A percentile compares a stretch with the other conserved stretches of the same genome.
These are phyloP conservation scores for Siderastrea radians DNA, from an alignment of 92 coral and sea anemone genomes.

Conservation along the genomic window DNA sequence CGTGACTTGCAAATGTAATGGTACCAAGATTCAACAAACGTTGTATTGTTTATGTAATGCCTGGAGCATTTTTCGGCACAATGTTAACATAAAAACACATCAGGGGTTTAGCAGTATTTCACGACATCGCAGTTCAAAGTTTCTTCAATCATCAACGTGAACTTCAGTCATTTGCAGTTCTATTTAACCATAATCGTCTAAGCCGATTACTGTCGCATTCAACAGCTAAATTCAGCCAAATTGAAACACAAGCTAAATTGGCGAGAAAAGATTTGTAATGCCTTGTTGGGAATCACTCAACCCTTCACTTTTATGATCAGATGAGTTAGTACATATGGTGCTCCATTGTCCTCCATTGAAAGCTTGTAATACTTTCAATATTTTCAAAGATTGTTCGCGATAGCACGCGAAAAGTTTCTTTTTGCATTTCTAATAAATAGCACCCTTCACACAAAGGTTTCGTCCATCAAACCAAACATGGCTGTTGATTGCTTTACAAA, in stretches of 20 bases:
- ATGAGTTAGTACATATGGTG: not conserved
- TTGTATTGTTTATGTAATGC: constrained; percentile 18
- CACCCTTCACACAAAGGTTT: not conserved
- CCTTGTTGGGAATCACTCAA: not conserved
- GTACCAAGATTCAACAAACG: constrained; percentile 8
- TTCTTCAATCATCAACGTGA: not conserved
- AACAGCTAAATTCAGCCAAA: not conserved
- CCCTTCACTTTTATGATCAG: not conserved
- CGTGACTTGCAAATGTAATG: not conserved
- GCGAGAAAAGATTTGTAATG: constrained; percentile 4
- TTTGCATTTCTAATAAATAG: not conserved
- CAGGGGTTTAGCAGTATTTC: constrained; percentile 21
- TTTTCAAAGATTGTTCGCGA: constrained; percentile 12
- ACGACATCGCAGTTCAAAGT: not conserved
- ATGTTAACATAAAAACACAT: not conserved
- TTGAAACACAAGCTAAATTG: constrained; percentile 6
- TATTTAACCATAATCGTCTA: too few species aligned
- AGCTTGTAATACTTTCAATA: not conserved
- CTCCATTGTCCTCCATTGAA: not conserved
- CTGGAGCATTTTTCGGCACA: constrained; percentile 3
- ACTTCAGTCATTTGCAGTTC: too few species aligned
- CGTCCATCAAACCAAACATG: not conserved
- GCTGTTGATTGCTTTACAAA: not conserved
- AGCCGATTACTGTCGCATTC: not conserved
- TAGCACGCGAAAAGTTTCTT: too few species aligned